Evolutionary conservation across 1,140 invertebrate genomes (phyloP).

Genomic region (Halictus rubicundus): DNA sequence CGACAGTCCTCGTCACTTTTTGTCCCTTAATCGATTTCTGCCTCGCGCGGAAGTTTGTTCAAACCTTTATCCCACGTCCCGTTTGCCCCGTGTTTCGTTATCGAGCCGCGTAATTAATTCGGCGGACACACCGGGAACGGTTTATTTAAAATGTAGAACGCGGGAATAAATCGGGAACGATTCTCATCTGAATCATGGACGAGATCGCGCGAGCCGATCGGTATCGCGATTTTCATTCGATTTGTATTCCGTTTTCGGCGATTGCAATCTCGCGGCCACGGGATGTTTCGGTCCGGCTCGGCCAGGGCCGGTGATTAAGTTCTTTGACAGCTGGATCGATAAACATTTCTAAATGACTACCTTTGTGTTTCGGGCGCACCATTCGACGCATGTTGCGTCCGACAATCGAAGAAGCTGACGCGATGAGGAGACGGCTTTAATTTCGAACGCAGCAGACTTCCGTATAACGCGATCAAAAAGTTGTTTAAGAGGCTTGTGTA

Average conservation of each 20-base stretch:
- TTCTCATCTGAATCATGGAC: not conserved
- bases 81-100: not conserved
- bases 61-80: not conserved
- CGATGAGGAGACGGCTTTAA: too few species aligned
- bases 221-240: not conserved
- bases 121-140: not conserved
- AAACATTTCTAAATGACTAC: too few species aligned
- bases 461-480: too few species aligned
- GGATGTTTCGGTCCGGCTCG: too few species aligned
- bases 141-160: constrained; percentile 18
- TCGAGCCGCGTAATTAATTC: constrained; percentile 29
- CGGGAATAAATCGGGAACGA: not conserved
- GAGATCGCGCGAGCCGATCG: not conserved
- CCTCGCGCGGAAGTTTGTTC: constrained; percentile 19
- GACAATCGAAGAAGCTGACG: too few species aligned
- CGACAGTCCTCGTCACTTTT: constrained; percentile 13
- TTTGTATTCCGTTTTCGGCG: not conserved
- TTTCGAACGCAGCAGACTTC: too few species aligned
- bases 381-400: too few species aligned
- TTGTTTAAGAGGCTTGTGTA: too few species aligned
- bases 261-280: not conserved
- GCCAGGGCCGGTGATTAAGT: too few species aligned
- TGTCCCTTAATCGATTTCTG: constrained; percentile 10
- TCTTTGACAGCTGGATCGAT: too few species aligned
- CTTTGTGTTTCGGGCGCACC: too few species aligned